A percentile compares a stretch with the other conserved stretches of the same genome.
Evolutionary conservation across 2,113 vertebrate species (phyloP).

Genomic region (Cebus imitator): DNA sequence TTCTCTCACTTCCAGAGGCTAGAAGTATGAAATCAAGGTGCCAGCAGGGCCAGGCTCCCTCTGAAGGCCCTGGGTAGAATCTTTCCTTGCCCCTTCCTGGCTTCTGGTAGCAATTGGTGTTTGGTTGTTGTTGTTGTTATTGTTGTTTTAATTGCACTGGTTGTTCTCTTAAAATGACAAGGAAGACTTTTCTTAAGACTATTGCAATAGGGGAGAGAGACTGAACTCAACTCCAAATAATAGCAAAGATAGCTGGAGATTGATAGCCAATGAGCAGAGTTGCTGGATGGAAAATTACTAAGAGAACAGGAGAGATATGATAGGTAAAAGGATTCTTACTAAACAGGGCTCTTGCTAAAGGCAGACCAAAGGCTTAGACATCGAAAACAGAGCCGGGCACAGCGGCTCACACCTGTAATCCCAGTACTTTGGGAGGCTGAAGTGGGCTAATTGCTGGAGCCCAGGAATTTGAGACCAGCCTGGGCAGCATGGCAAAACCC

Average conservation of each 20-base stretch:
- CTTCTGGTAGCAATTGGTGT: neutral
- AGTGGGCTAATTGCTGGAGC: too few relatives aligned
- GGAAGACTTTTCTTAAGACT: neutral
- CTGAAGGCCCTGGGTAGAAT: neutral
- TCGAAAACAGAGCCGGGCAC: neutral
- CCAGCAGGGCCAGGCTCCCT: neutral
- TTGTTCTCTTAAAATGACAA: neutral
- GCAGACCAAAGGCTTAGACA: neutral
- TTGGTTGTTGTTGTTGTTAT: neutral
- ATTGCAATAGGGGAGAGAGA: neutral
- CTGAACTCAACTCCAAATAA: neutral
- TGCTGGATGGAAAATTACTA: neutral
- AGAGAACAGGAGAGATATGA: neutral
- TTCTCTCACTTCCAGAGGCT: neutral
- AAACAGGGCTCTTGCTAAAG: neutral
- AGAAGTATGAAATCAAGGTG: neutral
- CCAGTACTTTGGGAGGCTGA: too few relatives aligned
- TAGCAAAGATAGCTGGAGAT: neutral
- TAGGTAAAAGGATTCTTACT: neutral
- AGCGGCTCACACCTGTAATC: too few relatives aligned
- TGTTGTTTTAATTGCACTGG: neutral
- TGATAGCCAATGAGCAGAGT: neutral
- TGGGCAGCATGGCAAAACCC: too few relatives aligned
- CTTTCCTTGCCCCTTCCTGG: neutral
- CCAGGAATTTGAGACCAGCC: too few relatives aligned